Base-by-base conservation (phyloP, 2,113 vertebrate genomes). In the Megaceryle maxima region DNA sequence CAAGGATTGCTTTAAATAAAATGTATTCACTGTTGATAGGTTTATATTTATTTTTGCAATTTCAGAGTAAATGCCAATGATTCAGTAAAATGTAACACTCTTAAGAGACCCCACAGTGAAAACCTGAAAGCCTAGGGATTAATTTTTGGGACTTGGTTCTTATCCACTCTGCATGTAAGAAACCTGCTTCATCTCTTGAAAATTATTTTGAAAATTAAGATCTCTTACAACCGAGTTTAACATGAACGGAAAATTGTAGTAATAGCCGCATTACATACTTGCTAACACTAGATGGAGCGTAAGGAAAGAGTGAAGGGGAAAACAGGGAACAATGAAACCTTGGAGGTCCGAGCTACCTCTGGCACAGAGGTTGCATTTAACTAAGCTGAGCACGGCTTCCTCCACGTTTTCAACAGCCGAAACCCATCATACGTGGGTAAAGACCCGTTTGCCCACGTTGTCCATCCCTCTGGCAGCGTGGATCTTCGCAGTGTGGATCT, bases 221-320 rank as follows among this genome's bases (percentile, higher is more conserved):
- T 83, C 16, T 75, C n/a, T 74, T 16, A 25, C 21, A 41, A 16
- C 28, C 0, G 20, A 64, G 21, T 41, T 76, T 17, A 39, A 4
- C 6, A 25, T 0, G 33, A 68, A 53, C 2, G 0, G 2, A 10
- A n/a, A 35, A 22, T 31, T 0, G 0, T 4, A 25, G 83, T 28
- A 48, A 26, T 7, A 72, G 37, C 77, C 92, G 96, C 81, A 25
- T 57, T 96, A n/a, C 88, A 24, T 11, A 24, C 20, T 8, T 50
- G 67, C 37, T 43, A 76, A 87, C 95, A 64, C 95, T 96, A 96
- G 95, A 96, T 93, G 96, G 92, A 57, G 96, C 87, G 88, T 88
- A 60, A 95, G 80, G 86, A 96, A 93, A 96, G 91, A 80, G 50
- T 25, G 84, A 96, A 81, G 41, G 44, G 55, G 55, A 90, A 63